These are phyloP conservation scores for Schizopygopsis malacanthus DNA, from an alignment of 2,797 vertebrate genomes.

Conservation along the genomic window DNA sequence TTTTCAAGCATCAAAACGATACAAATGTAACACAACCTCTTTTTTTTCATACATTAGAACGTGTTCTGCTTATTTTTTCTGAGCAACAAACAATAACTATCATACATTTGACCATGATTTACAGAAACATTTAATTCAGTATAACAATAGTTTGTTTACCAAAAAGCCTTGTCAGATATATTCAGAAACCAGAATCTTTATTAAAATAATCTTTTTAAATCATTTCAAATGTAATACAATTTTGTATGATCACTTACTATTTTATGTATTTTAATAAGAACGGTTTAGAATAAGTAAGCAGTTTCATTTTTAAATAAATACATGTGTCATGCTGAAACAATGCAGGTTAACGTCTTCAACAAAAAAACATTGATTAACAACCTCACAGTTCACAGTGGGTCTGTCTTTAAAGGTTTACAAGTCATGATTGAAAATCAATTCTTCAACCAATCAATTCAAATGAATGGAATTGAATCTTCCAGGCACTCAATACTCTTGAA, in stretches of 20 bases:
- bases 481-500: neutral
- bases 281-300: neutral
- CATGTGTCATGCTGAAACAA: neutral
- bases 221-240: neutral
- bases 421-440: neutral
- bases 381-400: neutral
- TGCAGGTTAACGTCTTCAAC: neutral
- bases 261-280: neutral
- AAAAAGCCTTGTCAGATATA: too few species aligned
- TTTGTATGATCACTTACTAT: neutral
- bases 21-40: too few species aligned
- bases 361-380: neutral
- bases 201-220: too few species aligned
- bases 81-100: too few species aligned
- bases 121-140: too few species aligned
- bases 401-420: neutral
- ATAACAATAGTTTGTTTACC: too few species aligned
- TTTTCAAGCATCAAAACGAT: neutral
- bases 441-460: neutral
- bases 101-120: too few species aligned
- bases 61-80: too few species aligned
- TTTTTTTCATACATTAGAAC: too few species aligned
- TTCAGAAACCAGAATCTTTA: too few species aligned
- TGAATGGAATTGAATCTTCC: neutral
- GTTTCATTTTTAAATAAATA: neutral